These are phyloP conservation scores for Cydia fagiglandana DNA, from an alignment of 1,140 invertebrate species.

Conservation along the genomic window DNA sequence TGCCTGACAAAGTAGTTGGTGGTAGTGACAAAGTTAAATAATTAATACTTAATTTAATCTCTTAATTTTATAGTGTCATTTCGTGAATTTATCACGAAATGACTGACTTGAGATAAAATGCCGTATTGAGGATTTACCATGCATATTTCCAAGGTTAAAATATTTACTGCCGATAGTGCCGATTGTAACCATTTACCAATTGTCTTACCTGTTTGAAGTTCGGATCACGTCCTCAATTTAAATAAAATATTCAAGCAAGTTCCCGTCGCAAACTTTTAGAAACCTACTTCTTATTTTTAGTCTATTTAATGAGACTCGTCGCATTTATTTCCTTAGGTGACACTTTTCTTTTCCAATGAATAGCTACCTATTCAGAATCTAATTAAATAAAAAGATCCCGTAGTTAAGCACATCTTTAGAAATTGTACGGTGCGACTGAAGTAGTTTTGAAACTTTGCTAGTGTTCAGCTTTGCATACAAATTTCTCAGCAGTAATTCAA, in stretches of 20 bases:
- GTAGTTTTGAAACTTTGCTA: background rate
- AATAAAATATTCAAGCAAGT: background rate
- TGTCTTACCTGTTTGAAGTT: too few relatives aligned
- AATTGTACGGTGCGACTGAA: background rate
- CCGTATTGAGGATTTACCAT: too few relatives aligned
- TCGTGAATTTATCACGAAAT: too few relatives aligned
- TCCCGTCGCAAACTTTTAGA: background rate
- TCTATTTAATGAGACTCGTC: background rate
- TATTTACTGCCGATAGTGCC: too few relatives aligned
- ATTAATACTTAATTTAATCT: too few relatives aligned
- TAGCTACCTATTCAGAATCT: slow-evolving; percentile 2
- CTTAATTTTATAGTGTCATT: too few relatives aligned
- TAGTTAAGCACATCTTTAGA: background rate
- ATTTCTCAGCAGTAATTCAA: background rate
- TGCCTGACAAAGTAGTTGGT: too few relatives aligned
- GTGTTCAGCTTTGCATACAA: background rate
- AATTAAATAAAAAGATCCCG: slow-evolving; percentile 1
- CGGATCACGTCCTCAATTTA: too few relatives aligned
- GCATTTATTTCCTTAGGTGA: background rate
- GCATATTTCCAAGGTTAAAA: too few relatives aligned
- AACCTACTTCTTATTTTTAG: background rate
- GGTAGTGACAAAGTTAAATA: too few relatives aligned
- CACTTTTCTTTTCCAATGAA: background rate
- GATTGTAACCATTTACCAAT: too few relatives aligned
- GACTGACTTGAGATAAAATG: too few relatives aligned